phyloP scores from a whole-genome alignment of 2,888 invertebrate genomes.

The Drosophila flavopinicola region DNA sequence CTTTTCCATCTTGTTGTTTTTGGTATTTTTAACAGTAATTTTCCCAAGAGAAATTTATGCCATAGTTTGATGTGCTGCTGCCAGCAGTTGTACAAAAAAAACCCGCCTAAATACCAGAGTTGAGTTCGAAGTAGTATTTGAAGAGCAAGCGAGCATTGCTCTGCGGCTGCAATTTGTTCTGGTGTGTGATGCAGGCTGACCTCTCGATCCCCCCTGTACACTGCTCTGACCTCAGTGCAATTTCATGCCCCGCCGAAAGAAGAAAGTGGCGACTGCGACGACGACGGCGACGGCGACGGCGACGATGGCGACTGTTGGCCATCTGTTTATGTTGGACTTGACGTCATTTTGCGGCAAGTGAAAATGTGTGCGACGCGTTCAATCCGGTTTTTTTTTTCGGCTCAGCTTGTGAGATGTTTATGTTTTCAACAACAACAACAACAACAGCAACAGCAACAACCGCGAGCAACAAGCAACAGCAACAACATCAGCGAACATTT shows the following conservation, averaged over 20 bases:
- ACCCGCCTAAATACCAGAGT: slow-evolving; percentile 56
- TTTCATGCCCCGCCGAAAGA: slow-evolving; percentile 56
- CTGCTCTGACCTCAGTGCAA: slow-evolving; percentile 55
- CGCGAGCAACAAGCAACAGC: slow-evolving; percentile 34
- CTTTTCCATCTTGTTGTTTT: slow-evolving; percentile 28
- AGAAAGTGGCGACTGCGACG: slow-evolving; percentile 58
- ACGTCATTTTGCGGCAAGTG: slow-evolving; percentile 79
- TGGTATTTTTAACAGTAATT: slow-evolving; percentile 57
- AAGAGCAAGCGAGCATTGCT: slow-evolving; percentile 16
- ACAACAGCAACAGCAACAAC: slow-evolving; percentile 33
- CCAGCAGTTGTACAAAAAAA: slow-evolving; percentile 17
- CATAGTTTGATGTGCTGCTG: slow-evolving; percentile 49
- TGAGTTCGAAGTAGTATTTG: slow-evolving; percentile 22
- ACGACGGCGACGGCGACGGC: slow-evolving; percentile 17
- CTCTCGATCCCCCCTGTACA: slow-evolving; percentile 40
- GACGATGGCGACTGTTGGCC: slow-evolving; percentile 27
- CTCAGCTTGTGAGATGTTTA: slow-evolving; percentile 70
- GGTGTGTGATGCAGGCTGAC: slow-evolving; percentile 47
- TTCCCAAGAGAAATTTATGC: slow-evolving; percentile 48
- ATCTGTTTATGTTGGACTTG: slow-evolving; percentile 74
- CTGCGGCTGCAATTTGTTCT: slow-evolving; percentile 59
- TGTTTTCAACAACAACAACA: slow-evolving; percentile 65
- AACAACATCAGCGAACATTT: slow-evolving; percentile 53
- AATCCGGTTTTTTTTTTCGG: slow-evolving; percentile 68
- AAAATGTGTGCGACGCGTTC: slow-evolving; percentile 70